Conservation (phyloP, 2,113 vertebrate genomes). For the Chloropsis hardwickii region DNA sequence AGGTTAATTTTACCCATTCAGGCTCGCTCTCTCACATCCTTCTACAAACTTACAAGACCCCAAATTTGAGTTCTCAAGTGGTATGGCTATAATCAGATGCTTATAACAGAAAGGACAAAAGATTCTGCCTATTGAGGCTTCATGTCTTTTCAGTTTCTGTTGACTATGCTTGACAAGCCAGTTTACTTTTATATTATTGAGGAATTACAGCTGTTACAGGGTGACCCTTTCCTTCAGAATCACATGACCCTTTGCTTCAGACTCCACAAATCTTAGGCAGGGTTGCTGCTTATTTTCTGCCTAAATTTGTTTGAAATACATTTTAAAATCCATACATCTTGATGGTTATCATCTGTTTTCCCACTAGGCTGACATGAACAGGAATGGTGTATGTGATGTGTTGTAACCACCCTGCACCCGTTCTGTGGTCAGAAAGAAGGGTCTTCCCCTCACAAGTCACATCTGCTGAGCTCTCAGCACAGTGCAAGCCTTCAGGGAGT, state of each 20-base stretch:
- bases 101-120: not conserved
- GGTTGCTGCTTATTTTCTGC: not conserved
- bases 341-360: not conserved
- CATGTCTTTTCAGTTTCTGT: not conserved
- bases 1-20: not conserved
- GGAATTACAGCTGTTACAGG: not conserved
- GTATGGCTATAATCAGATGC: not conserved
- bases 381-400: not conserved
- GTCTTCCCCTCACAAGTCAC: not conserved
- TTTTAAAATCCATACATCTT: not conserved
- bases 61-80: accelerated
- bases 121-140: not conserved
- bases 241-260: not conserved
- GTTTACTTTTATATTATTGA: not conserved
- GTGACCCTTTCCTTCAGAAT: not conserved
- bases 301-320: not conserved
- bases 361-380: not conserved
- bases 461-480: not conserved
- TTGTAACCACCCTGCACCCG: not conserved
- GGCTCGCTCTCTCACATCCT: not conserved
- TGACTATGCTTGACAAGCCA: not conserved
- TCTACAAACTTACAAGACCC: not conserved
- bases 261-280: not conserved
- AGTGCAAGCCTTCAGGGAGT: not conserved
- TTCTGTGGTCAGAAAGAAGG: not conserved